Evolutionary conservation across 1,140 invertebrate species (phyloP).

Genomic region (Andrena cerasifolii): DNA sequence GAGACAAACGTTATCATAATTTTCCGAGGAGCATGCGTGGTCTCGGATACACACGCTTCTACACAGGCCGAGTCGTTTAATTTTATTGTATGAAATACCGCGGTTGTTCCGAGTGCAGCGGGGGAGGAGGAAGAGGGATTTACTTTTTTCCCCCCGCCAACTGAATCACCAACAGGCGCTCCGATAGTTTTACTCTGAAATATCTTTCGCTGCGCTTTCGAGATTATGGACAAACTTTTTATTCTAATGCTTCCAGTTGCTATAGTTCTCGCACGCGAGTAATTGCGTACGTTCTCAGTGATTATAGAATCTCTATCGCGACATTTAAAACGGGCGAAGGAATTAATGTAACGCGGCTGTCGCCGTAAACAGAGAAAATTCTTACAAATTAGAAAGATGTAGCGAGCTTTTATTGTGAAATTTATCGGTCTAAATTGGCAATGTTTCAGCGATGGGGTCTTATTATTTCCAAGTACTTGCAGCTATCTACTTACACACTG

Average conservation of each 20-base stretch:
- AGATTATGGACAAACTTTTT: too few relatives aligned
- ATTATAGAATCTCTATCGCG: too few relatives aligned
- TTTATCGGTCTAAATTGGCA: background rate
- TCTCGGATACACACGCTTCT: background rate
- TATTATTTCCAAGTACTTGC: background rate
- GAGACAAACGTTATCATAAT: conserved; percentile 63
- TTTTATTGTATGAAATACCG: conserved; percentile 50
- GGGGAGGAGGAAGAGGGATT: background rate
- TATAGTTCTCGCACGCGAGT: too few relatives aligned
- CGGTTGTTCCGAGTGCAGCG: background rate
- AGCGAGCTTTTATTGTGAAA: background rate
- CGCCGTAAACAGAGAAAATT: background rate
- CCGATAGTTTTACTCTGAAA: background rate
- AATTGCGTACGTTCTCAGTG: too few relatives aligned
- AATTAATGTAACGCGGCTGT: background rate
- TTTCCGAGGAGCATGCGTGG: conserved; percentile 28
- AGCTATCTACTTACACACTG: background rate
- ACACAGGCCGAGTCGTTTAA: conserved; percentile 42
- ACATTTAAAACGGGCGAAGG: background rate
- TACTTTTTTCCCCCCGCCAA: background rate
- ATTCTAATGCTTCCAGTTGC: too few relatives aligned
- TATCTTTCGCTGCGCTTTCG: too few relatives aligned
- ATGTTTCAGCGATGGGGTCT: background rate
- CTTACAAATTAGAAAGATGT: background rate
- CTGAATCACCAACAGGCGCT: background rate